phyloP scores from a whole-genome alignment of 1,140 invertebrate genomes.

The Saccostrea echinata region DNA sequence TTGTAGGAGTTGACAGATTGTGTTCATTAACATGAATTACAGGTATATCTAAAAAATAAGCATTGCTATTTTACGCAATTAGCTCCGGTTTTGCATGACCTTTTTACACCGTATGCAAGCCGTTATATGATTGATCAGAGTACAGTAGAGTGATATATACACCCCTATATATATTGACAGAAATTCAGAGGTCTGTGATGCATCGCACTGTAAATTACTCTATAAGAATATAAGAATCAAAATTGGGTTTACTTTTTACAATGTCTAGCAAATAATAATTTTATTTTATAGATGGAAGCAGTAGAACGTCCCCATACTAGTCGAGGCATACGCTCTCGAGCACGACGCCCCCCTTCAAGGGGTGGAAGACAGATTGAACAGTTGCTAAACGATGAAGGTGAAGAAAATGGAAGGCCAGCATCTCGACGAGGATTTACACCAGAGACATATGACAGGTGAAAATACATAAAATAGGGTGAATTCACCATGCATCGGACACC shows the following conservation, averaged over 20 bases:
- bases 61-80: neutral
- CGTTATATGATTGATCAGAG: too few relatives aligned
- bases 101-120: neutral
- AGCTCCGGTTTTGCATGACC: neutral
- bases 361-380: constrained; percentile 29
- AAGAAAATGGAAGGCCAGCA: constrained; percentile 35
- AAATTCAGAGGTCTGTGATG: too few relatives aligned
- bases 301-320: constrained; percentile 15
- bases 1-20: neutral
- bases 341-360: constrained; percentile 14
- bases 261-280: neutral
- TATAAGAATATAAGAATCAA: neutral
- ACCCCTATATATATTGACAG: too few relatives aligned
- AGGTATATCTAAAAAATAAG: neutral
- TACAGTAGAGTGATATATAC: too few relatives aligned
- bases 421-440: constrained; percentile 44
- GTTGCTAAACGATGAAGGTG: constrained; percentile 17
- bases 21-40: neutral
- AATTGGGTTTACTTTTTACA: neutral
- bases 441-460: constrained; percentile 42
- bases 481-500: too few relatives aligned
- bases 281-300: neutral
- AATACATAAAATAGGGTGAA: too few relatives aligned
- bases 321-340: neutral
- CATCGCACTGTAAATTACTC: too few relatives aligned